These are phyloP conservation scores for Troilus luridus DNA, from an alignment of 2,888 invertebrate genomes.

Conservation along the genomic window DNA sequence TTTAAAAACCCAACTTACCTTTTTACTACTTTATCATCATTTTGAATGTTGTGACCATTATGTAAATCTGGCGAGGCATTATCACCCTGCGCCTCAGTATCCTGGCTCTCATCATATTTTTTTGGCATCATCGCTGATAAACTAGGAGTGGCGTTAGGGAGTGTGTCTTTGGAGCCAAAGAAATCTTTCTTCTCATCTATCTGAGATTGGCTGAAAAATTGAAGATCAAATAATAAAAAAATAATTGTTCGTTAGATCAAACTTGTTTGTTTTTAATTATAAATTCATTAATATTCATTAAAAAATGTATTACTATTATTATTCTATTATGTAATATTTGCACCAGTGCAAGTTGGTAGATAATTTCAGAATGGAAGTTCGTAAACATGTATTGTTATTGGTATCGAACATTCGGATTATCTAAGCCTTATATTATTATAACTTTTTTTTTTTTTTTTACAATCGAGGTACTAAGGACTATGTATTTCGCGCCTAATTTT, in stretches of 20 bases:
- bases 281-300: too few species aligned
- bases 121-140: slow-evolving; percentile 13
- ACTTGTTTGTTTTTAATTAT: neutral
- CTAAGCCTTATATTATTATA: too few species aligned
- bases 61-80: slow-evolving; percentile 37
- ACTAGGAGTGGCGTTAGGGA: neutral
- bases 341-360: too few species aligned
- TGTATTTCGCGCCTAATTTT: too few species aligned
- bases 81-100: slow-evolving; percentile 12
- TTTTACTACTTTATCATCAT: slow-evolving; percentile 14
- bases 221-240: neutral
- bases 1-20: neutral
- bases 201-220: slow-evolving; percentile 12
- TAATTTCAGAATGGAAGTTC: too few species aligned
- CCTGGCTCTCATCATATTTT: slow-evolving; percentile 24
- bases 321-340: too few species aligned
- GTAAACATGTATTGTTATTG: too few species aligned
- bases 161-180: slow-evolving; percentile 33
- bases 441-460: too few species aligned
- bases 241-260: neutral
- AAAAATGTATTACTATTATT: too few species aligned
- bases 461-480: too few species aligned
- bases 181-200: slow-evolving; percentile 9
- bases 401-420: too few species aligned
- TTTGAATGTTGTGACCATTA: slow-evolving; percentile 40